Conservation (phyloP, 2,797 vertebrate genomes). For the Thripadectes ignobilis region DNA sequence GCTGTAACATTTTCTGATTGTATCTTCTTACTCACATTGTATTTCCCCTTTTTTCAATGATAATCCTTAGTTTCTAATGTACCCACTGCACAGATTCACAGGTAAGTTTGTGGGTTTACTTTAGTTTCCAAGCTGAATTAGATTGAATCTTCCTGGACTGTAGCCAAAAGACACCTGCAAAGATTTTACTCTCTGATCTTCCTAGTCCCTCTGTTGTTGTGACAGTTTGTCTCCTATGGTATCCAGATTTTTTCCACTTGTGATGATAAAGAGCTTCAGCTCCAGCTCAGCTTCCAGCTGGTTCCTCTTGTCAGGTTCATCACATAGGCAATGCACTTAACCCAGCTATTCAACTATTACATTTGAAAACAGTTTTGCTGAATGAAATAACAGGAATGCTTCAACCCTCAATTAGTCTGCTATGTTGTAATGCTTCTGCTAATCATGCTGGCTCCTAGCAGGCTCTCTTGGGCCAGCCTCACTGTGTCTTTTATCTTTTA, state of each 20-base stretch:
- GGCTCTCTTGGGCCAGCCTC: not conserved
- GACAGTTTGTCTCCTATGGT: not conserved
- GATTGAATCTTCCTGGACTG: not conserved
- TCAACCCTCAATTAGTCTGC: not conserved
- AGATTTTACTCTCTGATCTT: not conserved
- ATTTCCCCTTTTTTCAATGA: not conserved
- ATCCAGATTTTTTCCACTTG: slow-evolving; percentile 25
- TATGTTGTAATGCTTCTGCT: not conserved
- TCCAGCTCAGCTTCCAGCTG: slow-evolving; percentile 21
- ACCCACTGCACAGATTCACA: not conserved
- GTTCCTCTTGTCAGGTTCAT: slow-evolving; percentile 1
- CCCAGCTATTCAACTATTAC: not conserved
- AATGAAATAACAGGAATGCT: not conserved
- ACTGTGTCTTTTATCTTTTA: not conserved
- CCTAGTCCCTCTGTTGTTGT: slow-evolving; percentile 31
- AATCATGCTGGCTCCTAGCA: slow-evolving; percentile 7
- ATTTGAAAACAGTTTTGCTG: slow-evolving; percentile 12
- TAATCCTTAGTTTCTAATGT: not conserved
- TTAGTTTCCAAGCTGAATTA: not conserved
- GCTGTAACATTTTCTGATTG: not conserved
- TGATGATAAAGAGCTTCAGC: slow-evolving; percentile 18
- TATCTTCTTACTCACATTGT: not conserved
- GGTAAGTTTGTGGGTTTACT: not conserved
- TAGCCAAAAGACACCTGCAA: slow-evolving; percentile 31
- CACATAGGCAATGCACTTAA: slow-evolving; percentile 3